Conservation (phyloP, 2,113 vertebrate species). For the Motacilla alba region DNA sequence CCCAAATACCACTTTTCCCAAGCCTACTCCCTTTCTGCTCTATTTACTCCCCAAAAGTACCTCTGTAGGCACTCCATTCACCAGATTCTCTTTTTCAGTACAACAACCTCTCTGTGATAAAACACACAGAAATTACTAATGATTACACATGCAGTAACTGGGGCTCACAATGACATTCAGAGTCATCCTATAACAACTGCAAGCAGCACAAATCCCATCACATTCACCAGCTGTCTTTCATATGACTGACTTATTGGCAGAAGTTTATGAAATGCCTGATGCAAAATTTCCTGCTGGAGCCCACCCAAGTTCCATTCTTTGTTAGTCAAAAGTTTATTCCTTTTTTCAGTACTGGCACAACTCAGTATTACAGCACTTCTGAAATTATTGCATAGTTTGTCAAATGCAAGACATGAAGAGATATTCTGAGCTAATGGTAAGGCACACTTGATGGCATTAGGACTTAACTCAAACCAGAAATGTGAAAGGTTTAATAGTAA, state of each 20-base stretch:
- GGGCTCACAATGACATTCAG: background rate
- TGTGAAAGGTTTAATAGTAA: background rate
- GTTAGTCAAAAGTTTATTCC: background rate
- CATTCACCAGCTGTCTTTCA: background rate
- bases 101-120: background rate
- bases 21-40: background rate
- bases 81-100: background rate
- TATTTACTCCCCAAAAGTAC: background rate
- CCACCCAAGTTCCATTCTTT: background rate
- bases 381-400: background rate
- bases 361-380: background rate
- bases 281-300: background rate
- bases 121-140: background rate
- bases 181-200: background rate
- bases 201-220: background rate
- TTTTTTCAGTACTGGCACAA: background rate
- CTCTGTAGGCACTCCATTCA: background rate
- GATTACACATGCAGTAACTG: background rate
- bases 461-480: background rate
- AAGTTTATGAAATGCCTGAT: background rate
- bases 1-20: background rate
- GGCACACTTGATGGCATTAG: background rate
- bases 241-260: background rate
- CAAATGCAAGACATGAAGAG: background rate
- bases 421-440: background rate